Evolutionary conservation across 2,113 vertebrate species (phyloP).

Genomic region (Sceloporus tristichus): DNA sequence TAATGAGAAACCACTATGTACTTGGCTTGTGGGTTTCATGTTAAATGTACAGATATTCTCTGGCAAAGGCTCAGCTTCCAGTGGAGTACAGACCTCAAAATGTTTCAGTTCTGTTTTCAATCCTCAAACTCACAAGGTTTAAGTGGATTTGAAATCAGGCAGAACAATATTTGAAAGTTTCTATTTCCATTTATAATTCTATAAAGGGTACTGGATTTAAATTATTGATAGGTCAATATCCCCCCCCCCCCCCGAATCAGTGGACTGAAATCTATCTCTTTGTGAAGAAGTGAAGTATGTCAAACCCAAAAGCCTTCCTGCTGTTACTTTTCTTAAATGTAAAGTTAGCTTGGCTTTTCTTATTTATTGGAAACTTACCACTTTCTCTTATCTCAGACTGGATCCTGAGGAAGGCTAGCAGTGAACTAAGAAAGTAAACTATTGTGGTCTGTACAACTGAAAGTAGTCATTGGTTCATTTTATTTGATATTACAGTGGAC

Average conservation of each 20-base stretch:
- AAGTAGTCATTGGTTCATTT: background rate
- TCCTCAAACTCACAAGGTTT: slow-evolving; percentile 63
- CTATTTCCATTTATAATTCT: slow-evolving; percentile 15
- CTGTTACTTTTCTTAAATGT: background rate
- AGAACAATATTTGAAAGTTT: slow-evolving; percentile 41
- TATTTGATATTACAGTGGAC: background rate
- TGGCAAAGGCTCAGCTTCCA: slow-evolving; percentile 55
- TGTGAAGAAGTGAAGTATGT: background rate
- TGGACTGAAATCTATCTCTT: background rate
- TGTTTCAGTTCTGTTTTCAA: slow-evolving; percentile 60
- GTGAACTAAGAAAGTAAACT: background rate
- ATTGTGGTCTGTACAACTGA: background rate
- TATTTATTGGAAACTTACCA: background rate
- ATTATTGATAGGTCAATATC: background rate
- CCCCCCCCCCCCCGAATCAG: background rate
- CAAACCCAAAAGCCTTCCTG: background rate
- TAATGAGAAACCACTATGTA: slow-evolving; percentile 27
- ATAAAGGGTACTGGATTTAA: slow-evolving; percentile 10
- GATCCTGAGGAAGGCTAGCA: background rate
- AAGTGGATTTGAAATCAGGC: slow-evolving; percentile 66
- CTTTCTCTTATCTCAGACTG: slow-evolving; percentile 3
- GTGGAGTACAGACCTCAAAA: slow-evolving; percentile 45
- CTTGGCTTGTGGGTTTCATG: slow-evolving; percentile 46
- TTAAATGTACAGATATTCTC: slow-evolving; percentile 52
- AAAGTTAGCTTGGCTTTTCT: background rate